Conservation (phyloP, 2,888 invertebrate species). For the Hoplodrina ambigua region DNA sequence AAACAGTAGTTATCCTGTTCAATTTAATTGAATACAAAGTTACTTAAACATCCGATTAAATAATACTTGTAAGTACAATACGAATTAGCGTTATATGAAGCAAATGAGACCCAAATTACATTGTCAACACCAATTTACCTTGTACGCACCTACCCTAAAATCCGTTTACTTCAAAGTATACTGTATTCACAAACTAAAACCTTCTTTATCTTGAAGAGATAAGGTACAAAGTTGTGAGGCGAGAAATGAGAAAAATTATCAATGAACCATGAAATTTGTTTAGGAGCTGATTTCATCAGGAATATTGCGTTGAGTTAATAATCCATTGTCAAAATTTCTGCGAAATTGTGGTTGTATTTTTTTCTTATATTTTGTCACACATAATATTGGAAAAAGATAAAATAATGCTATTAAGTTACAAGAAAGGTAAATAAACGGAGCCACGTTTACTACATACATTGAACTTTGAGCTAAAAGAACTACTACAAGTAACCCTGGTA, state of each 20-base stretch:
- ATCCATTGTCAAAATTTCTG: slow-evolving; percentile 29
- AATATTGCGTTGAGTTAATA: slow-evolving; percentile 37
- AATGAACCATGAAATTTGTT: slow-evolving; percentile 49
- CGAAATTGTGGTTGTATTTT: not conserved
- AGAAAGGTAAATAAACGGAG: no score
- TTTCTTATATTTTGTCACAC: not conserved
- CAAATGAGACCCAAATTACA: slow-evolving; percentile 74
- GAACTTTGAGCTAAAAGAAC: no score
- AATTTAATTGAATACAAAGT: slow-evolving; percentile 23
- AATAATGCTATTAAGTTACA: no score
- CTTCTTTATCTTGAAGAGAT: not conserved
- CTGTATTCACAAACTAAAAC: slow-evolving; percentile 12
- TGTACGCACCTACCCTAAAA: slow-evolving; percentile 61
- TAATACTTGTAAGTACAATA: slow-evolving; percentile 40
- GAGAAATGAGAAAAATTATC: slow-evolving; percentile 39
- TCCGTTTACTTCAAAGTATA: slow-evolving; percentile 42
- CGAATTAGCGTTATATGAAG: slow-evolving; percentile 61
- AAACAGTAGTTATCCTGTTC: not conserved
- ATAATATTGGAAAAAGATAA: not conserved
- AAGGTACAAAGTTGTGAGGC: slow-evolving; percentile 19
- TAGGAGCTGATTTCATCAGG: slow-evolving; percentile 35
- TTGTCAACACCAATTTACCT: slow-evolving; percentile 75
- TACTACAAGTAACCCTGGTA: no score
- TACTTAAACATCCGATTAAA: slow-evolving; percentile 38
- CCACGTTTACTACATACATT: no score